Evolutionary conservation across 2,113 vertebrate species (phyloP).

Genomic region (Osmerus eperlanus): DNA sequence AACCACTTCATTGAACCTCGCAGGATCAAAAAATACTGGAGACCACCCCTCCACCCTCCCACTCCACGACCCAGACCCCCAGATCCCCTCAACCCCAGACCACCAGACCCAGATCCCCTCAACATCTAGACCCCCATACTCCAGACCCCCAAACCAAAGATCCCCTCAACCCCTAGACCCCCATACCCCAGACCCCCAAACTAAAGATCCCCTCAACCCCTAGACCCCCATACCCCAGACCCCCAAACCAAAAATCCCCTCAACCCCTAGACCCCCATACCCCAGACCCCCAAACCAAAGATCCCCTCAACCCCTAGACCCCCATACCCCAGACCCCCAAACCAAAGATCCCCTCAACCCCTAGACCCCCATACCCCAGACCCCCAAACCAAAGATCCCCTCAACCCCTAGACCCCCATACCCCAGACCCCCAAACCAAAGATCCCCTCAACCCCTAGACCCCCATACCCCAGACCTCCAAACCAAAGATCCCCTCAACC

Average conservation of each 20-base stretch:
- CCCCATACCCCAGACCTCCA: too few species aligned
- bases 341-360: conserved; percentile 28
- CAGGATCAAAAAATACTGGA: conserved; percentile 76
- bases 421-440: conserved; percentile 9
- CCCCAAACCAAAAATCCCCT: background rate
- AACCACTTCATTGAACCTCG: conserved; percentile 88
- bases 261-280: background rate
- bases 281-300: background rate
- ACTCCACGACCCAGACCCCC: conserved; percentile 8
- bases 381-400: conserved; percentile 20
- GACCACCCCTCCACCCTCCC: conserved; percentile 55
- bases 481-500: background rate
- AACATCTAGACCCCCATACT: background rate
- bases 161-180: conserved; percentile 19
- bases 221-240: too few species aligned
- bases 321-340: conserved; percentile 32
- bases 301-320: background rate
- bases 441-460: background rate
- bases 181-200: conserved; percentile 28
- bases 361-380: background rate
- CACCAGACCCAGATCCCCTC: conserved; percentile 21
- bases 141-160: conserved; percentile 32
- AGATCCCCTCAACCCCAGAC: conserved; percentile 3
- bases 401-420: background rate
- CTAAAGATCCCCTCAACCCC: conserved; percentile 28